A percentile compares a stretch with the other conserved stretches of the same genome.
Evolutionary conservation across 2,888 invertebrate genomes (phyloP).

Genomic region (Scaptodrosophila latifasciaeformis): DNA sequence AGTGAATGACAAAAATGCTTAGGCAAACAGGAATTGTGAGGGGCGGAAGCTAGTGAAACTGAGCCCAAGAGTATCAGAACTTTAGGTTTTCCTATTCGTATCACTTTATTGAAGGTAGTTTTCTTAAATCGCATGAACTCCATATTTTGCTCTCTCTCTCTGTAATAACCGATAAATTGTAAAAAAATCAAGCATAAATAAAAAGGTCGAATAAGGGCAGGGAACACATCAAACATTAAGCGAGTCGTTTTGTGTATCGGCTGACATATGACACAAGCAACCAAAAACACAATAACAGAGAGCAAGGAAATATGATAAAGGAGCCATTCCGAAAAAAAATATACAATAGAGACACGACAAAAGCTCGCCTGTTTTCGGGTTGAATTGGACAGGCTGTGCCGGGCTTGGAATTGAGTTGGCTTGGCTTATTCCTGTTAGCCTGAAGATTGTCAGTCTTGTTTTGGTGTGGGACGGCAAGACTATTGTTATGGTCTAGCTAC

Average conservation of each 20-base stretch:
- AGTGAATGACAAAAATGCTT: conserved; percentile 37
- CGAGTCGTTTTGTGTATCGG: conserved; percentile 13
- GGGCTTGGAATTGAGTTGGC: no score
- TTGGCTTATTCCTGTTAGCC: no score
- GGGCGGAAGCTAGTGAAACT: background rate
- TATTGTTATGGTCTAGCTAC: conserved; percentile 29
- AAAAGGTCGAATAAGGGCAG: background rate
- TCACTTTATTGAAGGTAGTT: no score
- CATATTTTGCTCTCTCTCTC: no score
- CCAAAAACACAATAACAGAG: conserved; percentile 19
- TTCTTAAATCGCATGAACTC: background rate
- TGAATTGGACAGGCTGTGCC: no score
- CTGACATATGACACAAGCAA: conserved; percentile 61
- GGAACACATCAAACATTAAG: conserved; percentile 2
- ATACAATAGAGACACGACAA: conserved; percentile 33
- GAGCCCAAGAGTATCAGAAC: no score
- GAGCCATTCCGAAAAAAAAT: conserved; percentile 12
- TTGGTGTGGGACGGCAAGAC: no score
- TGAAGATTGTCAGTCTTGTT: no score
- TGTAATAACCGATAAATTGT: background rate
- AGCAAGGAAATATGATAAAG: no score
- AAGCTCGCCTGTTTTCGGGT: no score
- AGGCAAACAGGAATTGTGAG: no score
- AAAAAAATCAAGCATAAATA: conserved; percentile 14
- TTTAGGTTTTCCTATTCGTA: no score